phyloP scores from a whole-genome alignment of 2,797 vertebrate species.

The Psittacula derbiana region DNA sequence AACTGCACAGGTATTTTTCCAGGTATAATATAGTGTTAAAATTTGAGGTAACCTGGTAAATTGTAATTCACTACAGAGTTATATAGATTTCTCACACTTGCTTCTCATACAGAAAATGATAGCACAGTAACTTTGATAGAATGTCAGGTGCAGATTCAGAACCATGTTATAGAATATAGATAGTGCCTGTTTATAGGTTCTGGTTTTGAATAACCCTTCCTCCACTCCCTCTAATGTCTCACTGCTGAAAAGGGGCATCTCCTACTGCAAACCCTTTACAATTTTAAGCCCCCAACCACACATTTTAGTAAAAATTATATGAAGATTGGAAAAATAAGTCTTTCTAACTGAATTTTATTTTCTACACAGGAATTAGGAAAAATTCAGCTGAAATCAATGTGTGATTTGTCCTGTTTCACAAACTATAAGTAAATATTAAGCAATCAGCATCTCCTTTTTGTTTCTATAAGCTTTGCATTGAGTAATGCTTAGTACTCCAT shows the following conservation, averaged over 20 bases:
- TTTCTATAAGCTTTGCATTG: constrained; percentile 2
- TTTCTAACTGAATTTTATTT: neutral
- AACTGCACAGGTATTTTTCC: neutral
- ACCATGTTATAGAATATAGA: neutral
- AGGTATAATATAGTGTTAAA: neutral
- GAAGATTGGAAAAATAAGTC: neutral
- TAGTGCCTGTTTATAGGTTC: neutral
- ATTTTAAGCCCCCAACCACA: neutral
- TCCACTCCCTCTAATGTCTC: neutral
- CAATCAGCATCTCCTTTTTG: neutral
- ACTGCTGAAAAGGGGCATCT: neutral
- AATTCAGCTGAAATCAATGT: neutral
- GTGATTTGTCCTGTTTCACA: neutral
- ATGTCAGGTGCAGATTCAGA: neutral
- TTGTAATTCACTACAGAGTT: neutral
- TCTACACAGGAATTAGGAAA: neutral
- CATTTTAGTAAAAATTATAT: neutral
- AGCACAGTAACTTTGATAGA: neutral
- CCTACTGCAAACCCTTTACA: neutral
- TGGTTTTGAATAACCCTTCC: neutral
- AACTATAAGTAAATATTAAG: constrained; percentile 7
- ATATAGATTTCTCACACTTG: neutral
- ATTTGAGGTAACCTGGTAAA: neutral
- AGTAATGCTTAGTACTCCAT: neutral
- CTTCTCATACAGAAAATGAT: neutral